Percentiles rank a stretch among this genome's conserved stretches.
Evolutionary conservation across 2,888 invertebrate genomes (phyloP).

Genomic region (Drosophila meridionalis): DNA sequence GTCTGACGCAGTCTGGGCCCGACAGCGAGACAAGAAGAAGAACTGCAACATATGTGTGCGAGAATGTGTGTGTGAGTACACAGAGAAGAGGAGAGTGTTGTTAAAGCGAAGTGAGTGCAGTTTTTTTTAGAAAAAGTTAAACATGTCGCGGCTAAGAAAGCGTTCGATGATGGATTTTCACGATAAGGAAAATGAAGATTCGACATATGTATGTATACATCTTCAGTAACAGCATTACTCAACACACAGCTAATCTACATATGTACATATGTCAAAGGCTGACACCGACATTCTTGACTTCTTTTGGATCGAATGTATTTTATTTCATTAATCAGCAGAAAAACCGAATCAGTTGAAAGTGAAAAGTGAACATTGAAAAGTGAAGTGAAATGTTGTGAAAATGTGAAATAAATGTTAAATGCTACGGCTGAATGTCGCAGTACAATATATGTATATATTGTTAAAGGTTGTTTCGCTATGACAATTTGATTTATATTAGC

Average conservation of each 20-base stretch:
- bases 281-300: not conserved
- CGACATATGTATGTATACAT: not conserved
- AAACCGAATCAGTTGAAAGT: constrained; percentile 24
- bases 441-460: constrained; percentile 1
- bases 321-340: constrained; percentile 31
- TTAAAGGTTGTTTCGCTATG: not conserved
- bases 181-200: too few species aligned
- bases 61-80: too few species aligned
- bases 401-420: constrained; percentile 20
- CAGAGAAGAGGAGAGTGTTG: too few species aligned
- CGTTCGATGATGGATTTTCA: too few species aligned
- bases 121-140: too few species aligned
- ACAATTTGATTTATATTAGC: constrained; percentile 20
- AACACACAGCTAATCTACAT: not conserved
- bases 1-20: too few species aligned
- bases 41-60: too few species aligned
- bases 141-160: too few species aligned
- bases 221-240: not conserved
- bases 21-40: too few species aligned
- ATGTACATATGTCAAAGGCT: not conserved
- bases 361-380: not conserved
- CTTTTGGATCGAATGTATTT: not conserved
- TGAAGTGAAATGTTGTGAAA: constrained; percentile 10
- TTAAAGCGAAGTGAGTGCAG: too few species aligned
- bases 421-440: not conserved